Evolutionary conservation across 2,888 invertebrate genomes (phyloP), one percentile per base, ranked within the genome.

Genomic region (Mamestra brassicae): DNA sequence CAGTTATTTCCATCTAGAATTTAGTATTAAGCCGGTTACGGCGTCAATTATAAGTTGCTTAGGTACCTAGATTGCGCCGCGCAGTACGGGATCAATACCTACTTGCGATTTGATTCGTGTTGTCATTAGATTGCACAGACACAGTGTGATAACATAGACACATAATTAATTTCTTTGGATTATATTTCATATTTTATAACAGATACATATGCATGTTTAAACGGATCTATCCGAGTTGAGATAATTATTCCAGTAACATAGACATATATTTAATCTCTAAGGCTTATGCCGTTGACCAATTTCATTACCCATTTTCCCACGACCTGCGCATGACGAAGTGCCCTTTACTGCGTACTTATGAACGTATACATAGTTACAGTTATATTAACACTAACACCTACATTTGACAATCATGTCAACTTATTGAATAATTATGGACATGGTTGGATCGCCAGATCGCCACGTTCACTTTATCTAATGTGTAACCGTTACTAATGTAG

Each of bases 131-230:
- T 67, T 34, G 26, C 45, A 76, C 52, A 34, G 54, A 78, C 36
- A 26, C 38, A 34, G 52, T 34, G 36, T 45, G 17, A 76, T 52
- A 74, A 55, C n/a, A 71, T 58, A 42, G 72, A 72, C 72, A 60
- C n/a, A n/a, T 58, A 42, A 62, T 26, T 45, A n/a, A n/a, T 60
- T 60, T 6, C 15, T 72, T 45, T 60, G 15, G 50, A 60, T 50
- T 71, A 71, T 4, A 61, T 34, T 58, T 71, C 17, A 34, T 34
- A n/a, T 38, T 58, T 11, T 50, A 15, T 42, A 50, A 13, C 4
- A 7, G 11, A 45, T 45, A 42, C 42, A 42, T 58, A 26, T 11
- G 26, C 11, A 66, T 54, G 6, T 36, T n/a, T 13, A 13, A 13
- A 68, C 2, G n/a, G 36, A 36, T 26, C 15, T 68, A 55, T 69